These are phyloP conservation scores for Acleris sparsana DNA, from an alignment of 2,888 invertebrate genomes.

Conservation along the genomic window DNA sequence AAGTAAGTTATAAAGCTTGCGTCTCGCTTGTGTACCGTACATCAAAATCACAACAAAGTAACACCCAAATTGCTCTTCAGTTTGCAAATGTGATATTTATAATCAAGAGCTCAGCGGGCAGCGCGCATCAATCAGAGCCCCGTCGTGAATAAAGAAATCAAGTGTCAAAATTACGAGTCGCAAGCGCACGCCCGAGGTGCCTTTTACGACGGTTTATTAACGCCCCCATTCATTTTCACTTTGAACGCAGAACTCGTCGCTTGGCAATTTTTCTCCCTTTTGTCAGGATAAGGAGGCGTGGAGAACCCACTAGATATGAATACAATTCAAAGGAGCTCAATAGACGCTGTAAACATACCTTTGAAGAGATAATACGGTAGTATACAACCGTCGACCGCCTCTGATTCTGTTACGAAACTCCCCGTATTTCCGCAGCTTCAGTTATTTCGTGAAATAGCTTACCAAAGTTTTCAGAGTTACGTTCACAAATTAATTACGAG, in stretches of 20 bases:
- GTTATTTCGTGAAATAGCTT: background rate
- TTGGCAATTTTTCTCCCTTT: constrained; percentile 67
- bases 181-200: constrained; percentile 50
- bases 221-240: constrained; percentile 63
- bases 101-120: constrained; percentile 47
- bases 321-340: constrained; percentile 52
- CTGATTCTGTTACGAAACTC: constrained; percentile 3
- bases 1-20: too few species aligned
- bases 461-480: too few species aligned
- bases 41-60: constrained; percentile 40
- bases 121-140: constrained; percentile 53
- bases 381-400: constrained; percentile 5
- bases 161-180: constrained; percentile 67
- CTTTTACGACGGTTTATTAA: constrained; percentile 63
- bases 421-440: background rate
- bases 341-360: constrained; percentile 42
- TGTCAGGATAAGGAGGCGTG: constrained; percentile 57
- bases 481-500: too few species aligned
- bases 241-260: constrained; percentile 61
- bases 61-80: constrained; percentile 38
- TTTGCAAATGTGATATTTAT: constrained; percentile 38
- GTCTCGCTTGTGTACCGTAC: background rate
- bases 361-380: constrained; percentile 17
- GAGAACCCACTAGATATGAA: constrained; percentile 58
- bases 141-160: constrained; percentile 73